phyloP scores from a whole-genome alignment of 2,888 invertebrate genomes.

The Drosophila acutilabella region DNA sequence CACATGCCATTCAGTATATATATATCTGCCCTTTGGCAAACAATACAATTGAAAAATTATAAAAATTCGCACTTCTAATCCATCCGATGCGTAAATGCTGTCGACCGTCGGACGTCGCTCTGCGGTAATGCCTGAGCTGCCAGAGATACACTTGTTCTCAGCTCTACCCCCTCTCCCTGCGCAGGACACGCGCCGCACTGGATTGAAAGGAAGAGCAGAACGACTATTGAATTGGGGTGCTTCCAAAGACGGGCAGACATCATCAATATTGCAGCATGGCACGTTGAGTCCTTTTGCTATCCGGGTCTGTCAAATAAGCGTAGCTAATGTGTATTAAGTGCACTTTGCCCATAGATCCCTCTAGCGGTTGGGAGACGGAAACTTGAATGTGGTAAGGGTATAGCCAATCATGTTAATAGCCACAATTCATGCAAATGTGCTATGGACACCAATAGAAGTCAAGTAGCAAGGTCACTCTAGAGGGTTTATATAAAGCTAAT shows the following conservation, averaged over 20 bases:
- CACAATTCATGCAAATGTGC: constrained; percentile 68
- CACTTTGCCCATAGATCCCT: constrained; percentile 51
- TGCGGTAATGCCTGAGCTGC: constrained; percentile 52
- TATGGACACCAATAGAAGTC: constrained; percentile 61
- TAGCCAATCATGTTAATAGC: constrained; percentile 72
- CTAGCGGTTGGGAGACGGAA: neutral
- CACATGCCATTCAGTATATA: neutral
- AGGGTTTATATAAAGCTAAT: constrained; percentile 4
- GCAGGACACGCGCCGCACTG: constrained; percentile 59
- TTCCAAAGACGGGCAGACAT: constrained; percentile 53
- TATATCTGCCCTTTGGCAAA: constrained; percentile 46
- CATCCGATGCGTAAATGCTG: constrained; percentile 57
- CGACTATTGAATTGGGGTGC: constrained; percentile 6
- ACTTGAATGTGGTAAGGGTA: constrained; percentile 19
- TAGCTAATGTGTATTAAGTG: constrained; percentile 79
- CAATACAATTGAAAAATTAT: constrained; percentile 79
- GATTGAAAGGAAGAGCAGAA: constrained; percentile 3
- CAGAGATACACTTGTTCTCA: constrained; percentile 75
- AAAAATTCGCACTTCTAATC: constrained; percentile 77
- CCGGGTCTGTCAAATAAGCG: constrained; percentile 77
- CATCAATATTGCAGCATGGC: constrained; percentile 70
- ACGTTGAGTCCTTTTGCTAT: constrained; percentile 21
- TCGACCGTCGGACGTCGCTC: constrained; percentile 53
- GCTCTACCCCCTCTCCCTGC: neutral
- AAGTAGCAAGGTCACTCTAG: constrained; percentile 60